Conservation (phyloP, 1,140 invertebrate species). For the Portunus trituberculatus region DNA sequence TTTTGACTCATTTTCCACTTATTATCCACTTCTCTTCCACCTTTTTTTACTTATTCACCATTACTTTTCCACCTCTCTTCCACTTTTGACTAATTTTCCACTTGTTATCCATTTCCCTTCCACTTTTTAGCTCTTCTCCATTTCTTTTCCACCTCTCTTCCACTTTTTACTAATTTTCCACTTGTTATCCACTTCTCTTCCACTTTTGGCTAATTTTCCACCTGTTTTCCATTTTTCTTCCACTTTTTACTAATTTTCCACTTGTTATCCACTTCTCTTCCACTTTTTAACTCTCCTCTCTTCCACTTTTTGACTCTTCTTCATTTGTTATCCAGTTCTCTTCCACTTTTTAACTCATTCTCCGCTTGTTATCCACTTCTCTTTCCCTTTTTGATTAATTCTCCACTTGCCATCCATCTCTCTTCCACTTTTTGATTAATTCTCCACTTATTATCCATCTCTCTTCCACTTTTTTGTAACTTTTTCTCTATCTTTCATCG, state of each 20-base stretch:
- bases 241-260: background rate
- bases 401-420: no score
- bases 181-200: background rate
- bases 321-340: no score
- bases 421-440: background rate
- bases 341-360: background rate
- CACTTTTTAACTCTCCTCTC: background rate
- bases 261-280: background rate
- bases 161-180: background rate
- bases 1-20: background rate
- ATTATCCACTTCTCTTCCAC: background rate
- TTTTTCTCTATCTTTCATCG: no score
- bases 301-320: no score
- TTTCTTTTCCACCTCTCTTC: no score
- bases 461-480: background rate
- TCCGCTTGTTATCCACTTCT: background rate
- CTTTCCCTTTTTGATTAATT: background rate
- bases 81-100: no score
- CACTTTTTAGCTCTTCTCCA: no score
- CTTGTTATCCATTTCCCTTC: no score
- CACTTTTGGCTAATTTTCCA: background rate
- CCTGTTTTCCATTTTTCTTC: no score
- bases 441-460: no score
- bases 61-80: no score
- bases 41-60: background rate